Evolutionary conservation across 2,797 vertebrate species (phyloP).

Genomic region (Xiphophorus birchmanni): DNA sequence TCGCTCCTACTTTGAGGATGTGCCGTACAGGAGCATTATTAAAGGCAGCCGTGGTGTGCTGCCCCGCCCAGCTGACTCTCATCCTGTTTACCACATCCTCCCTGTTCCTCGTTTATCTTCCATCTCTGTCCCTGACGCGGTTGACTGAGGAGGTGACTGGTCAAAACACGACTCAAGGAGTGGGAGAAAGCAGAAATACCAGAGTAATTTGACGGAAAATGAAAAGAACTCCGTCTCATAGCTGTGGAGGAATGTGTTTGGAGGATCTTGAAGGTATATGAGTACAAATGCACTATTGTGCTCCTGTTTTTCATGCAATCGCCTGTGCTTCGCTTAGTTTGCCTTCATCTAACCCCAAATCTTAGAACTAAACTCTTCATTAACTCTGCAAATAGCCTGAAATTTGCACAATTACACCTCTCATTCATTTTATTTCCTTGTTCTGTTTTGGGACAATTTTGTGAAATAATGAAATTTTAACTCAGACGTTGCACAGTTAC

Average conservation of each 20-base stretch:
- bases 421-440: conserved; percentile 9
- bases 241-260: conserved; percentile 3
- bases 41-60: conserved; percentile 10
- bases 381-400: conserved; percentile 30
- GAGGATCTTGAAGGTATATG: conserved; percentile 4
- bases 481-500: neutral
- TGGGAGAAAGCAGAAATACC: conserved; percentile 37
- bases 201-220: neutral
- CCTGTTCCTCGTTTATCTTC: conserved; percentile 50
- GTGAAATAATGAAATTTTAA: conserved; percentile 27
- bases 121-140: conserved; percentile 29
- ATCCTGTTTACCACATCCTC: conserved; percentile 53
- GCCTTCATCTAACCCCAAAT: neutral
- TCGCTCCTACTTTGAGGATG: conserved; percentile 19
- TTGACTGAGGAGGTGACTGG: neutral
- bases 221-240: conserved; percentile 2
- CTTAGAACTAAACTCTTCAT: conserved; percentile 5
- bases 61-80: conserved; percentile 18
- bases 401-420: conserved; percentile 11
- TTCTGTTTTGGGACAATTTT: neutral
- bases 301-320: conserved; percentile 56
- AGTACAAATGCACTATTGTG: conserved; percentile 12
- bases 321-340: neutral
- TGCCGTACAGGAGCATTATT: conserved; percentile 25
- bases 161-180: conserved; percentile 12